A percentile compares a stretch with the other conserved stretches of the same genome.
These are phyloP conservation scores for Danio rerio DNA, from an alignment of 2,113 vertebrate species.

Conservation along the genomic window DNA sequence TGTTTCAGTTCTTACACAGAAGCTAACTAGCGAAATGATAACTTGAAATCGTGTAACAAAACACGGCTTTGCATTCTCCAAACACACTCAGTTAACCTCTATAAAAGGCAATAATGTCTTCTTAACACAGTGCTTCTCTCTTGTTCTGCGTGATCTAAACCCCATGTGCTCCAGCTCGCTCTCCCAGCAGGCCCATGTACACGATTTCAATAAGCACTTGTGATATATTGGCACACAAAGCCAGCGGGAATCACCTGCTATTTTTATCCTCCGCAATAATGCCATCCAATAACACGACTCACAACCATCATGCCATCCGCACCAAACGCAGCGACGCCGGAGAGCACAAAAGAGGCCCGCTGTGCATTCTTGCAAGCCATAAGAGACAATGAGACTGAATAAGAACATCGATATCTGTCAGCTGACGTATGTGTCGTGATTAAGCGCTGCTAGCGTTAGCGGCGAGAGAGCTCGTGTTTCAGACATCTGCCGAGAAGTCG, in stretches of 20 bases:
- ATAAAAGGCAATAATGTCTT: neutral
- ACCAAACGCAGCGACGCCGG: neutral
- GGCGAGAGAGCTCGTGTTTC: neutral
- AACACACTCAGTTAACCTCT: constrained; percentile 11
- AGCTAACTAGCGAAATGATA: neutral
- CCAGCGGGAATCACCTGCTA: constrained; percentile 43
- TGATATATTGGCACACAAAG: constrained; percentile 43
- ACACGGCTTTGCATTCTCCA: neutral
- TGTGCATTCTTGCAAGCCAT: neutral
- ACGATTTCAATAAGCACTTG: constrained; percentile 50
- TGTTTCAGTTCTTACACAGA: neutral
- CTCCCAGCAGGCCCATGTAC: constrained; percentile 36
- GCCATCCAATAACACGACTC: constrained; percentile 35
- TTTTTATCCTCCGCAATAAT: constrained; percentile 35
- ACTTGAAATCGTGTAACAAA: neutral
- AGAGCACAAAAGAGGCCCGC: constrained; percentile 10
- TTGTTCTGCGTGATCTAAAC: neutral
- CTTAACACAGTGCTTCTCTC: constrained; percentile 14
- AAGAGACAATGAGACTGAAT: neutral
- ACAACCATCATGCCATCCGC: neutral
- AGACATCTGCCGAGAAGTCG: constrained; percentile 25
- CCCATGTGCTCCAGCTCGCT: constrained; percentile 7
- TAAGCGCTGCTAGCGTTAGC: neutral
- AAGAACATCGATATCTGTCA: constrained; percentile 13
- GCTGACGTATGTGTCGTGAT: neutral